Percentiles rank a stretch among this genome's conserved stretches.
Evolutionary conservation across 2,113 vertebrate genomes (phyloP).

Genomic region (Engystomops pustulosus): DNA sequence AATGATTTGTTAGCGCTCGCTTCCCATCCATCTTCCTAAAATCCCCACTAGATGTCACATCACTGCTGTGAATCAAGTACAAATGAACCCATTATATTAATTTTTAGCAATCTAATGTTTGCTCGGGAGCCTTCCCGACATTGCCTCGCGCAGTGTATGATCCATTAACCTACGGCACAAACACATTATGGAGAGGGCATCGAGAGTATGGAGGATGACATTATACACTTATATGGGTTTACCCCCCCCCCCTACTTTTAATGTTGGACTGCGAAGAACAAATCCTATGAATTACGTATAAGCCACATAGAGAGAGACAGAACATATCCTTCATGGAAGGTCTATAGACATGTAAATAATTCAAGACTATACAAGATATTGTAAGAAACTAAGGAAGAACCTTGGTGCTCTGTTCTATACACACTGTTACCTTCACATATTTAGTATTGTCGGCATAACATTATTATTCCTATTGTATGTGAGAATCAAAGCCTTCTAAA

Average conservation of each 20-base stretch:
- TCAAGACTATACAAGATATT: background rate
- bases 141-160: background rate
- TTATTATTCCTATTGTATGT: background rate
- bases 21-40: constrained; percentile 24
- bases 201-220: background rate
- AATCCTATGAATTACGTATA: background rate
- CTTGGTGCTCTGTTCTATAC: background rate
- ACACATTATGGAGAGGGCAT: background rate
- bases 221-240: too few relatives aligned
- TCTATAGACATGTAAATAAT: background rate
- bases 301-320: background rate
- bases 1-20: constrained; percentile 38
- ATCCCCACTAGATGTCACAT: constrained; percentile 72
- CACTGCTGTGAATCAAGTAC: constrained; percentile 64
- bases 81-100: constrained; percentile 45
- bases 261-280: background rate
- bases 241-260: too few relatives aligned
- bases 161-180: constrained; percentile 49
- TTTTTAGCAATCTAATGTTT: constrained; percentile 37
- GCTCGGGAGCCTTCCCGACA: constrained; percentile 28
- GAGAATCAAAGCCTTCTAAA: background rate
- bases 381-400: background rate
- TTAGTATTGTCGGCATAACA: background rate
- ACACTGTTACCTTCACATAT: background rate
- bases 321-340: background rate